These are phyloP conservation scores for Cyrtorhinus lividipennis DNA, from an alignment of 1,140 invertebrate genomes.

Conservation along the genomic window DNA sequence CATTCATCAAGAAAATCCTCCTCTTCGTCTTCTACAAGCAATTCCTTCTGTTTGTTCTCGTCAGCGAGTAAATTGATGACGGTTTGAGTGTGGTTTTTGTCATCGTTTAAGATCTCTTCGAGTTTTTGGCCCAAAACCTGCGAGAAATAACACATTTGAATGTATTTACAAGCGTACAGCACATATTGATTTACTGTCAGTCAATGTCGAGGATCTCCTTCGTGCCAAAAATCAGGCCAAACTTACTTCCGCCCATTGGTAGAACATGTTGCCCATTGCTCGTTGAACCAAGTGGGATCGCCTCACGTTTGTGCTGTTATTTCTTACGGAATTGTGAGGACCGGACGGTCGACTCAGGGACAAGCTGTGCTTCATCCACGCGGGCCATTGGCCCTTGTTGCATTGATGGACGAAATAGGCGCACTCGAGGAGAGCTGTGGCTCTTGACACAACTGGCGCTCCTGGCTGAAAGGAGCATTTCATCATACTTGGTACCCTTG, in stretches of 20 bases:
- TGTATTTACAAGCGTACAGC: too few species aligned
- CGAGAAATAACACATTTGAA: too few species aligned
- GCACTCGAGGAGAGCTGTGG: constrained; percentile 84
- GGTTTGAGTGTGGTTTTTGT: constrained; percentile 52
- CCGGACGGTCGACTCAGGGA: constrained; percentile 64
- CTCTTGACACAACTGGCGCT: constrained; percentile 80
- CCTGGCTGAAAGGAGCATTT: constrained; percentile 74
- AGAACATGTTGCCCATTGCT: constrained; percentile 88
- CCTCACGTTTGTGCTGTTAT: constrained; percentile 40
- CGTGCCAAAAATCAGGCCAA: too few species aligned
- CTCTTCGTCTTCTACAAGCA: constrained; percentile 83
- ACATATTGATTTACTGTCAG: too few species aligned
- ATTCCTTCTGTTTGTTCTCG: constrained; percentile 66
- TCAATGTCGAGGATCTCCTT: too few species aligned
- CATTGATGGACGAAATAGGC: constrained; percentile 92
- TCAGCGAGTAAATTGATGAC: constrained; percentile 57
- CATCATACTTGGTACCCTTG: too few species aligned
- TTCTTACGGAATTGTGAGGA: constrained; percentile 34
- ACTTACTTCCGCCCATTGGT: constrained; percentile 86
- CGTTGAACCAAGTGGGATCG: constrained; percentile 71
- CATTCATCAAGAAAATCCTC: constrained; percentile 98
- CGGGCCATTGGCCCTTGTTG: constrained; percentile 94
- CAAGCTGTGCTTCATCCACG: constrained; percentile 81
- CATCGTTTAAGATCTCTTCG: constrained; percentile 64
- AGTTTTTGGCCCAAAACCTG: constrained; percentile 70